Conservation (phyloP, 1,140 invertebrate genomes). For the Lucilia sericata region DNA sequence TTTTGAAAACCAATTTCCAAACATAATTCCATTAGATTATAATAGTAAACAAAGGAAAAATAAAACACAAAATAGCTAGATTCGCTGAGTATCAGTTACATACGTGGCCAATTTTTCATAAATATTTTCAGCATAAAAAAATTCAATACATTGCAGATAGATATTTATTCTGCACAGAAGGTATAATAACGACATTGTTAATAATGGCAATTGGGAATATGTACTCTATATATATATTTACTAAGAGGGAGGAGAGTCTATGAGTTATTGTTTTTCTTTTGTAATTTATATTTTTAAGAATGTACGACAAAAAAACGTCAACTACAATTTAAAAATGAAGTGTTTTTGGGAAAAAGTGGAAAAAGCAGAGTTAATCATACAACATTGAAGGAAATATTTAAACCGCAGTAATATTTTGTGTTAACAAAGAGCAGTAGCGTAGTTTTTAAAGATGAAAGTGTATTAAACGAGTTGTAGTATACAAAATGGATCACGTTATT, state of each 20-base stretch:
- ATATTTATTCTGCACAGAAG: neutral
- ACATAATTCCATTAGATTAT: slow-evolving; percentile 34
- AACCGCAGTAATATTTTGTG: neutral
- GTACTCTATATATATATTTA: neutral
- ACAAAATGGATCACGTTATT: too few species aligned
- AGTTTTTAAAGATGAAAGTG: too few species aligned
- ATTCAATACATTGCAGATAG: too few species aligned
- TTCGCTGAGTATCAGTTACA: slow-evolving; percentile 20
- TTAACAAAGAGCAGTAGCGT: neutral
- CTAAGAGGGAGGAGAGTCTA: neutral
- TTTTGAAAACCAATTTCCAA: slow-evolving; percentile 28
- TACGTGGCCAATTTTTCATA: slow-evolving; percentile 38
- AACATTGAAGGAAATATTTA: neutral
- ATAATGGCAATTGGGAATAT: slow-evolving; percentile 14
- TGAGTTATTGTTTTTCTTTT: slow-evolving; percentile 26
- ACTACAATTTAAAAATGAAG: slow-evolving; percentile 29
- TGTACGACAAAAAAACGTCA: slow-evolving; percentile 5
- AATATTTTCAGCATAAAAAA: neutral
- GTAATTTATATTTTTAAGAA: neutral
- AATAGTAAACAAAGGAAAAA: slow-evolving; percentile 24
- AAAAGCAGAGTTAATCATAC: slow-evolving; percentile 12
- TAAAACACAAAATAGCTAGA: neutral
- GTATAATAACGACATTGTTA: neutral
- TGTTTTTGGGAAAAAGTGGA: neutral
- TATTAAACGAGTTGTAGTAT: too few species aligned